These are phyloP conservation scores for Prorops nasuta DNA, from an alignment of 1,140 invertebrate genomes.

Conservation along the genomic window DNA sequence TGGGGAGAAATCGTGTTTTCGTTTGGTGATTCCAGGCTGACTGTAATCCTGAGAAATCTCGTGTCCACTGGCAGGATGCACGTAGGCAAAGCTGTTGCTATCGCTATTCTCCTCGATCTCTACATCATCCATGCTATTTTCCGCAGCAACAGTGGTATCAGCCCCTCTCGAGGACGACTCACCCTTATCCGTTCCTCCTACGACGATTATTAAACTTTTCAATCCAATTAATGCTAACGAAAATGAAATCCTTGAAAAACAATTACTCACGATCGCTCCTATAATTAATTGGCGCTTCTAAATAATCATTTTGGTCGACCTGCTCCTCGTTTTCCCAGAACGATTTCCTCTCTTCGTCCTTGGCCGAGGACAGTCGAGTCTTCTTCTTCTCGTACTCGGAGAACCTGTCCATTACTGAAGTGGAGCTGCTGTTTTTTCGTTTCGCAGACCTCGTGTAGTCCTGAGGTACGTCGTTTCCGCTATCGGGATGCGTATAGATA, in stretches of 20 bases:
- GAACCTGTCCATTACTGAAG: constrained; percentile 24
- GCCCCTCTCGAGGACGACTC: no score
- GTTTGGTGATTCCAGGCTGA: constrained; percentile 27
- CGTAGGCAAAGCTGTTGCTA: constrained; percentile 6
- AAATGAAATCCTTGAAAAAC: no score
- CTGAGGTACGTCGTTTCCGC: neutral
- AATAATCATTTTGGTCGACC: constrained; percentile 21
- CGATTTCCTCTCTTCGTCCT: constrained; percentile 30
- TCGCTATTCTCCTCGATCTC: no score
- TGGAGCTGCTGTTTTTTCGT: constrained; percentile 16
- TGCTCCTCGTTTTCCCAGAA: constrained; percentile 6
- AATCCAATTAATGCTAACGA: no score
- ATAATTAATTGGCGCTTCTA: no score
- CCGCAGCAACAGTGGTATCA: no score
- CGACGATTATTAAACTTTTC: no score
- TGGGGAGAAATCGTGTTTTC: constrained; percentile 19
- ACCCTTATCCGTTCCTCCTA: no score
- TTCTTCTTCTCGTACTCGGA: constrained; percentile 22
- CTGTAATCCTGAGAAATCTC: constrained; percentile 32
- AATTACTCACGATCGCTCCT: no score
- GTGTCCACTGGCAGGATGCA: constrained; percentile 19
- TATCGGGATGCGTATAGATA: neutral
- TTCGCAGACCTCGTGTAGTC: neutral
- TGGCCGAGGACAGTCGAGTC: constrained; percentile 13
- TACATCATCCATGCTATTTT: no score